These are phyloP conservation scores for Yponomeuta cagnagella DNA, from an alignment of 2,888 invertebrate genomes.

Conservation along the genomic window DNA sequence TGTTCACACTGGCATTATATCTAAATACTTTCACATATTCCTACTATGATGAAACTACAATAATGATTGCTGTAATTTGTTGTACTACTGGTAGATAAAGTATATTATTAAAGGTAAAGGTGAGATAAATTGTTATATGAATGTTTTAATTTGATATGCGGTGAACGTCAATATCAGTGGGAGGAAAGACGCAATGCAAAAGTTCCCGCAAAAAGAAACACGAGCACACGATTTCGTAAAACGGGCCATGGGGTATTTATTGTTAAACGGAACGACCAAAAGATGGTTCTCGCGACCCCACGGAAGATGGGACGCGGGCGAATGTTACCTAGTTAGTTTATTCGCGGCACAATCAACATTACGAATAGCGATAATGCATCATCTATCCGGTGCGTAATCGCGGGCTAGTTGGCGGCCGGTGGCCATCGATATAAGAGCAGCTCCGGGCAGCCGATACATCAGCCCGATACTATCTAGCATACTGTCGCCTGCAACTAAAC, in stretches of 20 bases:
- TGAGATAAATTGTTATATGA: too few species aligned
- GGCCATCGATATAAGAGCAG: constrained; percentile 43
- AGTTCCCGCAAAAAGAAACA: background rate
- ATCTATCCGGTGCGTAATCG: constrained; percentile 32
- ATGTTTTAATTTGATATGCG: too few species aligned
- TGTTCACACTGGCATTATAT: constrained; percentile 34
- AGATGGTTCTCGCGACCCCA: background rate
- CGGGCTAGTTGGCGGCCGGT: constrained; percentile 15
- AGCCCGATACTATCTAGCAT: constrained; percentile 50
- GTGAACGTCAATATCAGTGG: too few species aligned
- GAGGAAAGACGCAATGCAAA: background rate
- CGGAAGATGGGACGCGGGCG: background rate
- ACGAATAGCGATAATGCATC: constrained; percentile 46
- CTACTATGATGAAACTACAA: constrained; percentile 21
- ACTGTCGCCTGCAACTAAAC: constrained; percentile 54
- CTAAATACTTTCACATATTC: constrained; percentile 50
- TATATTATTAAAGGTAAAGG: too few species aligned
- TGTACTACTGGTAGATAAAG: background rate
- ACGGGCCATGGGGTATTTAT: background rate
- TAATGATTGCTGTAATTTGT: constrained; percentile 16
- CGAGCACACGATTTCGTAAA: background rate
- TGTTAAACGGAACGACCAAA: background rate
- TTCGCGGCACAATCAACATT: constrained; percentile 23
- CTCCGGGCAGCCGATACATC: constrained; percentile 55
- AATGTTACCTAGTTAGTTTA: background rate